Conservation (phyloP, 2,797 vertebrate species). For the Clamator glandarius region DNA sequence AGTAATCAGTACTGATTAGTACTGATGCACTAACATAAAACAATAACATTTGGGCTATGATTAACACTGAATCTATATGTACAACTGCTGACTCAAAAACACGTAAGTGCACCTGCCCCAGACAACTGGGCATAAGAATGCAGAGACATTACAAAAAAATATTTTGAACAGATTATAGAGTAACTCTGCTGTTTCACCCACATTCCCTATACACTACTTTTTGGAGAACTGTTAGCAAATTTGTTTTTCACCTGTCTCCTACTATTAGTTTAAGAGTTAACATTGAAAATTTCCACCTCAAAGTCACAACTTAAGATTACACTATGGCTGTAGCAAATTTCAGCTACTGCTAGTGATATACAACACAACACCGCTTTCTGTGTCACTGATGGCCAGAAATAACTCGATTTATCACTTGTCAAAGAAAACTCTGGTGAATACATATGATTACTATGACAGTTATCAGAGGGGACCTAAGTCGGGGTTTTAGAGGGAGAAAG, state of each 20-base stretch:
- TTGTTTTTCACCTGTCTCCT: neutral
- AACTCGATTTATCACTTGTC: neutral
- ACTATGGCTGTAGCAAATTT: neutral
- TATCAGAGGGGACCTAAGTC: neutral
- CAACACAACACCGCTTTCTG: neutral
- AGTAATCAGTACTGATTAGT: neutral
- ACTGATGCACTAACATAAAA: neutral
- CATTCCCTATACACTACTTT: neutral
- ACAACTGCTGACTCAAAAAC: neutral
- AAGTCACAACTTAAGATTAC: neutral
- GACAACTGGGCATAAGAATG: neutral
- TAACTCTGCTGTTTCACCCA: neutral
- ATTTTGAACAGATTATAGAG: neutral
- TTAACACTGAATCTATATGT: neutral
- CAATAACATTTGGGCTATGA: neutral
- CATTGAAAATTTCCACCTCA: neutral
- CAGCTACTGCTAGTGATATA: neutral
- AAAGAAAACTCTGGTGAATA: neutral
- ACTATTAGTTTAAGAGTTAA: neutral
- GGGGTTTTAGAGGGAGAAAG: fast-evolving
- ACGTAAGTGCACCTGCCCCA: neutral
- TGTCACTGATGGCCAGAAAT: neutral
- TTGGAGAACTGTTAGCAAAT: neutral
- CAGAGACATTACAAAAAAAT: neutral
- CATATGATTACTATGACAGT: too few species aligned